Conservation (phyloP, 1,140 invertebrate species). For the Heliothis subflexa region DNA sequence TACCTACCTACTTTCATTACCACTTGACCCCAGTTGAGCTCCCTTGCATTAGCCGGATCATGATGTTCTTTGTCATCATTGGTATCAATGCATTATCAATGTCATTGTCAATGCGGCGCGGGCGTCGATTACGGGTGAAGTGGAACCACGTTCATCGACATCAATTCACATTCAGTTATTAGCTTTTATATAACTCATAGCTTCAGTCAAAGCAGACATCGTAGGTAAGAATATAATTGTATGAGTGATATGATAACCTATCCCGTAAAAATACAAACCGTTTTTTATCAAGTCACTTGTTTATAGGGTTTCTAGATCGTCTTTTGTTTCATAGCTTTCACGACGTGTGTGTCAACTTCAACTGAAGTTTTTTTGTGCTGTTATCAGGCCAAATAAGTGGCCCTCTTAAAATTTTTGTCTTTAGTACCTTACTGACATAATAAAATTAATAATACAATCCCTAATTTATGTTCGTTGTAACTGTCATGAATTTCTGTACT, state of each 20-base stretch:
- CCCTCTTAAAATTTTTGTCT: neutral
- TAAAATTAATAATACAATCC: neutral
- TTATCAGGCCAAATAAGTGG: neutral
- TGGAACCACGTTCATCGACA: conserved; percentile 11
- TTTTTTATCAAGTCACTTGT: too few relatives aligned
- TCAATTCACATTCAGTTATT: conserved; percentile 23
- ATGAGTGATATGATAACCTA: too few relatives aligned
- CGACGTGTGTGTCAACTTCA: too few relatives aligned
- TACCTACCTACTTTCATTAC: conserved; percentile 49
- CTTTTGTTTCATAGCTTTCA: too few relatives aligned
- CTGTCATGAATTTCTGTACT: conserved; percentile 13
- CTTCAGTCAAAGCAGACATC: neutral
- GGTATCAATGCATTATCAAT: too few relatives aligned
- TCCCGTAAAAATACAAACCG: too few relatives aligned
- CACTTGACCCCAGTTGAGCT: conserved; percentile 58
- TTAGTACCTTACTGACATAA: neutral
- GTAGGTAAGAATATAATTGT: too few relatives aligned
- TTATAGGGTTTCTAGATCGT: too few relatives aligned
- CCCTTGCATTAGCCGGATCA: conserved; percentile 52
- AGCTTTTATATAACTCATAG: conserved; percentile 22
- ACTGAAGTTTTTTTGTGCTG: too few relatives aligned
- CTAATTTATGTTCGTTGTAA: neutral
- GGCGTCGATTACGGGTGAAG: conserved; percentile 45
- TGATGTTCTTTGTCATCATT: conserved; percentile 57
- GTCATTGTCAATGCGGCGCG: conserved; percentile 50